phyloP scores from a whole-genome alignment of 23 tunicate genomes.

The Botrylloides violaceus region DNA sequence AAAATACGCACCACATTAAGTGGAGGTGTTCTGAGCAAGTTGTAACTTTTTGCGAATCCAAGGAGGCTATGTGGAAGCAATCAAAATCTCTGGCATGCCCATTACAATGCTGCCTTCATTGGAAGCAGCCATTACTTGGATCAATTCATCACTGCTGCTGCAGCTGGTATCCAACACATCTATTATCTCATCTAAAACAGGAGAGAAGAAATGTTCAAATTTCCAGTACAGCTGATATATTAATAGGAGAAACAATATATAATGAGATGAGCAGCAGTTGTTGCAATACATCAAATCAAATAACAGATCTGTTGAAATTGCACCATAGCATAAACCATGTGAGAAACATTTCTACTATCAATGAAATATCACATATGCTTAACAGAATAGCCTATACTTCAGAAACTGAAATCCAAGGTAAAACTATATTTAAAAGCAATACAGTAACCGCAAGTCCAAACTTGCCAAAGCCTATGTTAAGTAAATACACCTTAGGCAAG shows the following conservation, averaged over 20 bases:
- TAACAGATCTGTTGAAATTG: not conserved
- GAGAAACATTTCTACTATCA: no score
- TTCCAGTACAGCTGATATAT: no score
- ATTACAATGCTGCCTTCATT: constrained; percentile 15
- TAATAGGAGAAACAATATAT: not conserved
- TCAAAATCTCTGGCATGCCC: constrained; percentile 28
- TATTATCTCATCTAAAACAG: constrained; percentile 26
- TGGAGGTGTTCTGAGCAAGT: not conserved
- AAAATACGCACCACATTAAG: not conserved
- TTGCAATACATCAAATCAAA: not conserved
- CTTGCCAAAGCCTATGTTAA: constrained; percentile 14
- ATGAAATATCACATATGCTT: no score
- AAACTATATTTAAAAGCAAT: no score
- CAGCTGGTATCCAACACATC: constrained; percentile 25
- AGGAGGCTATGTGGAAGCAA: constrained; percentile 21
- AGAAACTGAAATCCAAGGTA: no score
- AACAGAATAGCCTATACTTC: no score
- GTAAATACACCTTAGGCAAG: constrained; percentile 6
- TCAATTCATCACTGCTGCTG: constrained; percentile 25
- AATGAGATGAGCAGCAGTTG: not conserved
- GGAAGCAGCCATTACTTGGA: constrained; percentile 20
- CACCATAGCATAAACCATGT: no score
- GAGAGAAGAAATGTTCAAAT: no score
- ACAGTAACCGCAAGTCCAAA: constrained; percentile 17
- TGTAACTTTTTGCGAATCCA: not conserved